Evolutionary conservation across 2,113 vertebrate species (phyloP).

Genomic region (Tinamus guttatus): DNA sequence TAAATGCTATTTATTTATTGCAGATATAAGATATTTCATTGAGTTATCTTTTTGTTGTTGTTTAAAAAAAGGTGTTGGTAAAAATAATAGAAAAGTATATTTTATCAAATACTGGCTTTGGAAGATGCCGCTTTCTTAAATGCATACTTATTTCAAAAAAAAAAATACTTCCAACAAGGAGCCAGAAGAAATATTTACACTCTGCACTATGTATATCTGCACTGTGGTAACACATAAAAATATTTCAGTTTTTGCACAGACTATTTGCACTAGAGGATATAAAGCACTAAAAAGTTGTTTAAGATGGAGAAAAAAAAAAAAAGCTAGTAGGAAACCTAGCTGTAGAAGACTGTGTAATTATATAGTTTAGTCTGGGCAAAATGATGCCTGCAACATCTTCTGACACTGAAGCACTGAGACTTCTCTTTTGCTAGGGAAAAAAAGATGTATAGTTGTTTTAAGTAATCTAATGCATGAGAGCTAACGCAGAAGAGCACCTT

Average conservation of each 20-base stretch:
- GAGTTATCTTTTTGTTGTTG: background rate
- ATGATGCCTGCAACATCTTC: background rate
- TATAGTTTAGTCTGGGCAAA: background rate
- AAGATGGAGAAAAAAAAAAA: background rate
- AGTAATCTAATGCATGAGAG: background rate
- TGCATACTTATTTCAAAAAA: accelerated
- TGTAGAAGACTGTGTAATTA: background rate
- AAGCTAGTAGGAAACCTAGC: background rate
- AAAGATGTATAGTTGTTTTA: background rate
- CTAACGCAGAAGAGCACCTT: background rate
- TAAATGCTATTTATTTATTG: background rate
- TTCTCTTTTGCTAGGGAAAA: background rate
- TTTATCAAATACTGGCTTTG: background rate
- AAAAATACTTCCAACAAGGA: background rate
- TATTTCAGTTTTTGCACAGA: background rate
- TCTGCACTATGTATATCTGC: background rate
- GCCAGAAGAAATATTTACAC: background rate
- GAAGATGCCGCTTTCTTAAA: background rate
- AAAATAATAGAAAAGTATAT: background rate
- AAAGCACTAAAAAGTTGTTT: background rate
- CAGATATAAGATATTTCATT: background rate
- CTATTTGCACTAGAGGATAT: background rate
- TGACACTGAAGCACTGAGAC: background rate
- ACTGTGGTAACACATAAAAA: background rate
- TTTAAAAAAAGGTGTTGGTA: background rate